Evolutionary conservation across 2,797 vertebrate species (phyloP).

Genomic region (Macropus fuliginosus): DNA sequence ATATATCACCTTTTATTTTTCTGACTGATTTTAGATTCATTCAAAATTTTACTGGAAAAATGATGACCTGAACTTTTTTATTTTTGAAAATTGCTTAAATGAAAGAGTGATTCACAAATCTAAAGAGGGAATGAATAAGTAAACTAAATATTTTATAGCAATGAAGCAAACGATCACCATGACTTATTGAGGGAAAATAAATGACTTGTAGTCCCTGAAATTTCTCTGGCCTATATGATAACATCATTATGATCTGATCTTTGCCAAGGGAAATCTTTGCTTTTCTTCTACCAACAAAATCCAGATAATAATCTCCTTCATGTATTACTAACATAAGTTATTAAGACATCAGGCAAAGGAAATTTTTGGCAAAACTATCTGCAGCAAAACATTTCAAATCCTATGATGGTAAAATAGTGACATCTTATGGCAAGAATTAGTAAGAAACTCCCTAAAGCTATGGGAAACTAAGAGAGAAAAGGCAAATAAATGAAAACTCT

Average conservation of each 20-base stretch:
- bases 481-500: neutral
- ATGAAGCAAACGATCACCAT: neutral
- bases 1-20: neutral
- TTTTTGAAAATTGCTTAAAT: constrained; percentile 54
- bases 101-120: constrained; percentile 30
- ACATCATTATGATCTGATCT: constrained; percentile 69
- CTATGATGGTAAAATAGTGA: constrained; percentile 81
- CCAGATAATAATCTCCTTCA: constrained; percentile 67
- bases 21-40: constrained; percentile 45
- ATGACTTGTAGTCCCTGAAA: constrained; percentile 61
- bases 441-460: constrained; percentile 40
- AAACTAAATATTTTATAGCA: constrained; percentile 34
- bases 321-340: constrained; percentile 71
- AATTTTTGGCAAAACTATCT: constrained; percentile 36
- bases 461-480: neutral
- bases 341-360: constrained; percentile 61
- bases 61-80: constrained; percentile 13
- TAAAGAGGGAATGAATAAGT: constrained; percentile 48
- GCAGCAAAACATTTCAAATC: neutral
- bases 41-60: constrained; percentile 54
- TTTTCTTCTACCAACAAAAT: constrained; percentile 66
- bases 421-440: constrained; percentile 83
- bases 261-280: constrained; percentile 73
- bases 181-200: neutral
- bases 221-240: constrained; percentile 47